These are phyloP conservation scores for Tribolium madens DNA, from an alignment of 1,140 invertebrate genomes.

Conservation along the genomic window DNA sequence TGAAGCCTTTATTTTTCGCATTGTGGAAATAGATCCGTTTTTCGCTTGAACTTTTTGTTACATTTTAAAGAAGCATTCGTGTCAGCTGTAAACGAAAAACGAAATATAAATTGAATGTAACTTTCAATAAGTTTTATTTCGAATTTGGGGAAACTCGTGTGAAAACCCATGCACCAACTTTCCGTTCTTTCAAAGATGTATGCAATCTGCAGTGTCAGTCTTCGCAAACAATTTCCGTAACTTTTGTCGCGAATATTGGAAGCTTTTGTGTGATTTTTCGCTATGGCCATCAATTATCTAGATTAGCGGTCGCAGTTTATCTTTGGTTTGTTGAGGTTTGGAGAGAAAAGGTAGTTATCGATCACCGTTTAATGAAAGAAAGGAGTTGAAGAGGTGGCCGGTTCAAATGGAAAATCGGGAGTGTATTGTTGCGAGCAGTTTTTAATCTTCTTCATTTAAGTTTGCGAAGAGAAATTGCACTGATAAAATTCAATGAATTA, in stretches of 20 bases:
- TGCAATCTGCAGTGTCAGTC: not conserved
- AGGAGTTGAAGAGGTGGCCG: slow-evolving; percentile 13
- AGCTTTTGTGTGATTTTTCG: not conserved
- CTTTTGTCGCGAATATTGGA: not conserved
- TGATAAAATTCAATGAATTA: not conserved
- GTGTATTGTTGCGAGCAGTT: not conserved
- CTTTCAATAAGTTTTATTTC: slow-evolving; percentile 8
- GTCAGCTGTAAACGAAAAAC: slow-evolving; percentile 30
- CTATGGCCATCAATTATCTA: slow-evolving; percentile 23
- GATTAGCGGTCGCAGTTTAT: slow-evolving; percentile 28
- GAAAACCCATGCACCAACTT: not conserved
- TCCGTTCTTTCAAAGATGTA: not conserved
- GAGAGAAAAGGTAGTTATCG: slow-evolving; percentile 23
- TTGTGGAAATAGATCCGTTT: not conserved
- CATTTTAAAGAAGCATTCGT: not conserved
- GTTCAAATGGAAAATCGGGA: not conserved
- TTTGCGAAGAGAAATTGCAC: not conserved
- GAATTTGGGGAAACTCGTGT: not conserved
- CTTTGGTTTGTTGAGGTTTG: slow-evolving; percentile 21
- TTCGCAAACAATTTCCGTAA: not conserved
- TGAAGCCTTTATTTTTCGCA: not conserved
- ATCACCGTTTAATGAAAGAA: slow-evolving; percentile 33
- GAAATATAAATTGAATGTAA: slow-evolving; percentile 36
- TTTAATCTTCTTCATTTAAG: not conserved
- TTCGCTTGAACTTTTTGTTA: slow-evolving; percentile 5